Evolutionary conservation across 2,113 vertebrate genomes (phyloP).

Genomic region (Carlito syrichta): DNA sequence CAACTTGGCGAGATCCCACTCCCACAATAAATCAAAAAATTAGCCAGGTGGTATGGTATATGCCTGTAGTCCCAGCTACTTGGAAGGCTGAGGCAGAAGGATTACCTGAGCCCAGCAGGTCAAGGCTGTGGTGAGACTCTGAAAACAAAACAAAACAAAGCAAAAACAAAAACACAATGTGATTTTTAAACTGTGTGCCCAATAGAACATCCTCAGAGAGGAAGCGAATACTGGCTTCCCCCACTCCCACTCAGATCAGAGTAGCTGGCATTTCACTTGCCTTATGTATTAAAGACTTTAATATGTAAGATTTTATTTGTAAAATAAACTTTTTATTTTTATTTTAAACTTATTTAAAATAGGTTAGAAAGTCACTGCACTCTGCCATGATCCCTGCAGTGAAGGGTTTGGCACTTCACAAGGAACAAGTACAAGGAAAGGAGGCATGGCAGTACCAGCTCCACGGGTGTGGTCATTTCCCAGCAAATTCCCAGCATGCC

Average conservation of each 20-base stretch:
- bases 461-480: not conserved
- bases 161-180: too few relatives aligned
- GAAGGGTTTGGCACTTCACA: too few relatives aligned
- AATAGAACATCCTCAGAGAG: not conserved
- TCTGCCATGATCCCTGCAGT: not conserved
- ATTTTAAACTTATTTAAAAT: too few relatives aligned
- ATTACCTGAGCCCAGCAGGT: too few relatives aligned
- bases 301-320: not conserved
- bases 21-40: too few relatives aligned
- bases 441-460: accelerated
- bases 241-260: not conserved
- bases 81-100: too few relatives aligned
- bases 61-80: too few relatives aligned
- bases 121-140: too few relatives aligned
- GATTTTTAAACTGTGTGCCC: not conserved
- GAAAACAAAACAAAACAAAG: too few relatives aligned
- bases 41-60: too few relatives aligned
- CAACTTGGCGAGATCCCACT: too few relatives aligned
- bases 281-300: not conserved
- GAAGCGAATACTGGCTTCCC: not conserved
- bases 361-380: not conserved
- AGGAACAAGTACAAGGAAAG: not conserved
- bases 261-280: not conserved
- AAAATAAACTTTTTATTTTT: too few relatives aligned
- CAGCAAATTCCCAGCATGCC: accelerated